Evolutionary conservation across 2,888 invertebrate species (phyloP), one percentile per base, ranked within the genome.

Genomic region (Calliphora vomitoria): DNA sequence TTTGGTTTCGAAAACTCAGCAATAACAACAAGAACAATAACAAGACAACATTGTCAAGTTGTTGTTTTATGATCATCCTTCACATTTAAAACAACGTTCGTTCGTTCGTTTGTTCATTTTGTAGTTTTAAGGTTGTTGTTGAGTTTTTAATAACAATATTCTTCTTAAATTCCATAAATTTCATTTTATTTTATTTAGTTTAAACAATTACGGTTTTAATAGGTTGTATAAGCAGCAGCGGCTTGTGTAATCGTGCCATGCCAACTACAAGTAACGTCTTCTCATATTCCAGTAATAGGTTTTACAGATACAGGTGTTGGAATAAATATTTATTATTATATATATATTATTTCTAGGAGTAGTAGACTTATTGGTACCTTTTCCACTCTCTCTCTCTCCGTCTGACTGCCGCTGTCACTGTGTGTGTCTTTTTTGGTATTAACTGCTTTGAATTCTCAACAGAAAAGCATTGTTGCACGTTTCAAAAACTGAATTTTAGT

Each of bases 381-480:
- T 44, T 15, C 3, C 20, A 38, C 4, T 71, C 25, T 18, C n/a
- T 53, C 18, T 13, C 8, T 31, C 64, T 35, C n/a, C 13, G 13
- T 72, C 10, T 44, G 1, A 58, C 2, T 66, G n/a, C 4, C 11
- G 1, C 4, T 20, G 2, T 15, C 38, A 8, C 1, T 25, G 55
- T 25, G 55, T 44, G 20, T 41, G 53, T 41, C n/a, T 58, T 47
- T 58, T 41, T 2, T 35, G 25, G n/a, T 25, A 64, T 74, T 69
- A 50, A 25, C n/a, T 13, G 64, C 38, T 44, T 44, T 1, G 11
- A 44, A 44, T 44, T 11, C 3, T 66, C 25, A 25, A 13, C 20
- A 82, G 31, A 74, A 58, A 60, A 18, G 81, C 78, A 87, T 85
- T 85, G 81, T 82, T 87, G 74, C 84, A 87, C 85, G 87, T 85